Percentiles rank a stretch among this genome's conserved stretches.
Evolutionary conservation across 1,140 invertebrate species (phyloP).

Genomic region (Macrobrachium rosenbergii): DNA sequence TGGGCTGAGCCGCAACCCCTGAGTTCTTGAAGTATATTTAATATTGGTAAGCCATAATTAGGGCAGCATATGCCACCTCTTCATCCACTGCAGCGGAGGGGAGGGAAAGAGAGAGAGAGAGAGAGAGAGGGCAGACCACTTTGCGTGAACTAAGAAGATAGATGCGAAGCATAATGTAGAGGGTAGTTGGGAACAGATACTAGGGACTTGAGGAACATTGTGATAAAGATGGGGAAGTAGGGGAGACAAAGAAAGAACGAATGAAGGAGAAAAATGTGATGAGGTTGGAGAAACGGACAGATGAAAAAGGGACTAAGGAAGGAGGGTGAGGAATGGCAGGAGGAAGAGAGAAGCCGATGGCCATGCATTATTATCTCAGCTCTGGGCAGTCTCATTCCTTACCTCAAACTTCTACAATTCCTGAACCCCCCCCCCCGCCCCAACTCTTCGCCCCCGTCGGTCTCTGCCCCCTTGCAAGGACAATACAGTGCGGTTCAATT

Average conservation of each 20-base stretch:
- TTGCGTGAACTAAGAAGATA: not conserved
- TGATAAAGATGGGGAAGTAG: not conserved
- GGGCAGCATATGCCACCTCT: no score
- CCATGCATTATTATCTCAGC: no score
- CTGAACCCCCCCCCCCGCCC: not conserved
- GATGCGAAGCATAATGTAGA: not conserved
- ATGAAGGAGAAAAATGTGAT: not conserved
- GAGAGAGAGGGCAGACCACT: not conserved
- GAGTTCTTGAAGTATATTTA: no score
- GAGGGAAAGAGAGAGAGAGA: not conserved
- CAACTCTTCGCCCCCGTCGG: not conserved
- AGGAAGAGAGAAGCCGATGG: conserved; percentile 1
- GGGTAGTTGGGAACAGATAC: not conserved
- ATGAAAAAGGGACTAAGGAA: no score
- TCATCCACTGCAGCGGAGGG: no score
- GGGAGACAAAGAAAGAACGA: not conserved
- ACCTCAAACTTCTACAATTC: conserved; percentile 14
- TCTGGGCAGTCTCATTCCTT: not conserved
- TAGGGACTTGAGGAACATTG: no score
- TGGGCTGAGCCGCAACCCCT: no score
- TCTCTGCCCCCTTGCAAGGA: not conserved
- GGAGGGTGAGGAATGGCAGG: not conserved
- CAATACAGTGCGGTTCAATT: not conserved
- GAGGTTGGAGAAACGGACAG: not conserved
- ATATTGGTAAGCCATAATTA: no score